These are phyloP conservation scores for Caenorhabditis tropicalis DNA, from an alignment of 1,140 invertebrate species.

Conservation along the genomic window DNA sequence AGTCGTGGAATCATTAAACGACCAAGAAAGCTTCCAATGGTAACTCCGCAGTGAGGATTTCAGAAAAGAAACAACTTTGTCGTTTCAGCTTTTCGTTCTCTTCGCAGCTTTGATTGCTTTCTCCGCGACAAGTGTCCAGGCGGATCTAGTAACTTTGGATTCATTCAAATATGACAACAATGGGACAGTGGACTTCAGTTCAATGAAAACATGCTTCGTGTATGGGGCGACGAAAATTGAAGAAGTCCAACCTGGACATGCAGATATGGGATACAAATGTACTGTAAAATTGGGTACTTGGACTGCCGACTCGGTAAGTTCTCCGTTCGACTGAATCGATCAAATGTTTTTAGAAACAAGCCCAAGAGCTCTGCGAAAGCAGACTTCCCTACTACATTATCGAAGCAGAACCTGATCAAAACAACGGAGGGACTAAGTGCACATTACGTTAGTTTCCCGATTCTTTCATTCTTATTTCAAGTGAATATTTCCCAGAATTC, in stretches of 20 bases:
- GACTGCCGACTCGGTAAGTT: background rate
- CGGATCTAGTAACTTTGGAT: background rate
- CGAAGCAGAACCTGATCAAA: background rate
- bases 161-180: background rate
- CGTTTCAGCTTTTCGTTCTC: background rate
- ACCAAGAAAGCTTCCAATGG: no score
- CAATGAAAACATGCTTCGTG: background rate
- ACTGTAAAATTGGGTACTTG: background rate
- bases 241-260: background rate
- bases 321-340: background rate
- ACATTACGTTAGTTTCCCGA: background rate
- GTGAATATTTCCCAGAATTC: background rate
- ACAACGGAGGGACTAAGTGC: background rate
- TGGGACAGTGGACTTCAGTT: background rate
- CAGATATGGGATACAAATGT: background rate
- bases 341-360: background rate
- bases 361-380: background rate
- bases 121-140: background rate
- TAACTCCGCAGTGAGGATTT: no score
- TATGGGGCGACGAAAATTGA: background rate
- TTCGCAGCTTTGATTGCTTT: background rate
- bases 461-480: background rate
- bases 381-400: background rate
- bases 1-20: no score
- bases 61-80: background rate